phyloP scores from a whole-genome alignment of 2,888 invertebrate species.

The Galerucella pusilla region DNA sequence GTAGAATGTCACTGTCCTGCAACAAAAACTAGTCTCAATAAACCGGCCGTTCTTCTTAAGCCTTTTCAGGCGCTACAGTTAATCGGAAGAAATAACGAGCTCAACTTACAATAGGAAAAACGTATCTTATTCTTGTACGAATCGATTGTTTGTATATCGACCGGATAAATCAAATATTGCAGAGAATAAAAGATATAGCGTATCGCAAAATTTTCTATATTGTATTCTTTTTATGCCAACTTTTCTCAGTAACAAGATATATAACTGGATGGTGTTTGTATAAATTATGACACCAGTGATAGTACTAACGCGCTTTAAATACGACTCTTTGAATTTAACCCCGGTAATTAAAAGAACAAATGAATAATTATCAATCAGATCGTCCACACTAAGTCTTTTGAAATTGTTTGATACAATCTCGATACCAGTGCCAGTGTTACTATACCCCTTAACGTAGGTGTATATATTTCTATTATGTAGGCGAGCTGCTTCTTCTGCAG shows the following conservation, averaged over 20 bases:
- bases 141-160: constrained; percentile 50
- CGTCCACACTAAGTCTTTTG: constrained; percentile 5
- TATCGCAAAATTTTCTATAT: constrained; percentile 27
- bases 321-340: no score
- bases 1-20: constrained; percentile 29
- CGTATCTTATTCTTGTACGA: constrained; percentile 51
- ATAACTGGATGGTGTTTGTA: constrained; percentile 30
- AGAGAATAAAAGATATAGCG: constrained; percentile 40
- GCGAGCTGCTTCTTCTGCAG: constrained; percentile 43
- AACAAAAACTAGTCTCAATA: constrained; percentile 59
- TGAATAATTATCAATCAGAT: constrained; percentile 2
- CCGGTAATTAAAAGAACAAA: neutral
- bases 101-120: constrained; percentile 54
- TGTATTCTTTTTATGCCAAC: constrained; percentile 37
- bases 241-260: constrained; percentile 34
- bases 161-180: constrained; percentile 45
- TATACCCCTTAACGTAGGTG: constrained; percentile 48
- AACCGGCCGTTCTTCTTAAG: constrained; percentile 58
- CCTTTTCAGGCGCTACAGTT: constrained; percentile 63
- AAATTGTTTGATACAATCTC: constrained; percentile 25
- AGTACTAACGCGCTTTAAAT: neutral
- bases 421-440: constrained; percentile 44
- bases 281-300: constrained; percentile 29
- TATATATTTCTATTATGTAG: constrained; percentile 51
- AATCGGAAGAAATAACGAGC: constrained; percentile 61